Evolutionary conservation across 2,797 vertebrate species (phyloP).

Genomic region (Mastacembelus armatus): DNA sequence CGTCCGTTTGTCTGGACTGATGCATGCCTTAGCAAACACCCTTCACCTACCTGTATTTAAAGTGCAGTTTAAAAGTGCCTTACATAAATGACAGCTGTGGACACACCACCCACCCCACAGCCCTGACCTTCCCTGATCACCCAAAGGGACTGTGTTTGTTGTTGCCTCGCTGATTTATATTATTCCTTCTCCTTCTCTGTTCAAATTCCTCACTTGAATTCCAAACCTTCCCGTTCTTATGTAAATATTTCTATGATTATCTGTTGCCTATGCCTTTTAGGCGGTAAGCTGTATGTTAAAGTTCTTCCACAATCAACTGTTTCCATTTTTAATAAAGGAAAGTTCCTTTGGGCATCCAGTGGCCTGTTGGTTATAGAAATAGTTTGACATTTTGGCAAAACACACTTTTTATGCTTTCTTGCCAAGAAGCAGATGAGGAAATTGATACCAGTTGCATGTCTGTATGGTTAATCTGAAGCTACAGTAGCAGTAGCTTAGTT

Average conservation of each 20-base stretch:
- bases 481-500: not conserved
- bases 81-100: slow-evolving; percentile 31
- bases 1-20: slow-evolving; percentile 43
- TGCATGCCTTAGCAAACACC: slow-evolving; percentile 52
- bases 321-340: too few species aligned
- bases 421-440: too few species aligned
- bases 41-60: slow-evolving; percentile 61
- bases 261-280: too few species aligned
- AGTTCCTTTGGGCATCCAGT: too few species aligned
- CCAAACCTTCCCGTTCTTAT: not conserved
- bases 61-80: slow-evolving; percentile 60
- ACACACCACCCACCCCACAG: slow-evolving; percentile 3
- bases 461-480: not conserved
- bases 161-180: slow-evolving; percentile 20
- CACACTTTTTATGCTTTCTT: too few species aligned
- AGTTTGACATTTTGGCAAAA: not conserved
- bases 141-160: slow-evolving; percentile 33
- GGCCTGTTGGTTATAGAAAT: not conserved
- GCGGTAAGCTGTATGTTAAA: too few species aligned
- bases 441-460: not conserved
- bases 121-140: slow-evolving; percentile 25
- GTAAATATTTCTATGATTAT: not conserved
- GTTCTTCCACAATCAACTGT: too few species aligned
- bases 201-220: slow-evolving; percentile 21
- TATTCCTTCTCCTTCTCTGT: not conserved